These are phyloP conservation scores for Apantesis nais DNA, from an alignment of 2,888 invertebrate genomes.

Conservation along the genomic window DNA sequence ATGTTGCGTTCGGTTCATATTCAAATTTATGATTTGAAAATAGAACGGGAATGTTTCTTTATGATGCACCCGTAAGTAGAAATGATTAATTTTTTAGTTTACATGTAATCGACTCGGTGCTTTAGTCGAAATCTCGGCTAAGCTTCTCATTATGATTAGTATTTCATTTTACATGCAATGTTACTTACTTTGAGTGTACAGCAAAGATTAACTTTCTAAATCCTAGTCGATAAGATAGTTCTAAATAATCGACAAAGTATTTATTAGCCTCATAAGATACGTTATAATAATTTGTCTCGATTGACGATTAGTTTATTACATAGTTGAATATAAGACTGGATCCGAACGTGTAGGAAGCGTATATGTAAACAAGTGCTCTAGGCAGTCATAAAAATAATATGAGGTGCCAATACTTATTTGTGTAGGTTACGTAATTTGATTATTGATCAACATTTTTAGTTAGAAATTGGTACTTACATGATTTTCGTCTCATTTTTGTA, in stretches of 20 bases:
- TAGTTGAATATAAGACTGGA: conserved; percentile 19
- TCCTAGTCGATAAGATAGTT: conserved; percentile 33
- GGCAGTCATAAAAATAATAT: conserved; percentile 46
- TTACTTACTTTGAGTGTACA: conserved; percentile 31
- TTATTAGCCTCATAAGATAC: conserved; percentile 36
- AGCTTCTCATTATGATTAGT: conserved; percentile 32
- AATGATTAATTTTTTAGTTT: conserved; percentile 51
- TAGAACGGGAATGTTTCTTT: conserved; percentile 62
- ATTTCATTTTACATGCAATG: conserved; percentile 28
- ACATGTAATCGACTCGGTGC: conserved; percentile 35
- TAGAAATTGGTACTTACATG: conserved; percentile 19
- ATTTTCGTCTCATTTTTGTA: conserved; percentile 27
- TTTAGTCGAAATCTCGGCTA: conserved; percentile 32
- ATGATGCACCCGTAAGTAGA: conserved; percentile 48
- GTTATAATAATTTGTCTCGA: conserved; percentile 41
- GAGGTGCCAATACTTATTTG: conserved; percentile 46
- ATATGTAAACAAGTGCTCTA: conserved; percentile 48
- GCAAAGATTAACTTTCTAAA: conserved; percentile 38
- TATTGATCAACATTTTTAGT: conserved; percentile 48
- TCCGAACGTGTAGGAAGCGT: conserved; percentile 41
- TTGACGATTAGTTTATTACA: conserved; percentile 44
- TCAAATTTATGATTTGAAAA: conserved; percentile 77
- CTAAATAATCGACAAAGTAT: conserved; percentile 34
- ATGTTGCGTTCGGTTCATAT: conserved; percentile 72
- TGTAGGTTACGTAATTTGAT: conserved; percentile 45